phyloP scores from a whole-genome alignment of 2,888 invertebrate genomes.

The Mythimna lalbum region DNA sequence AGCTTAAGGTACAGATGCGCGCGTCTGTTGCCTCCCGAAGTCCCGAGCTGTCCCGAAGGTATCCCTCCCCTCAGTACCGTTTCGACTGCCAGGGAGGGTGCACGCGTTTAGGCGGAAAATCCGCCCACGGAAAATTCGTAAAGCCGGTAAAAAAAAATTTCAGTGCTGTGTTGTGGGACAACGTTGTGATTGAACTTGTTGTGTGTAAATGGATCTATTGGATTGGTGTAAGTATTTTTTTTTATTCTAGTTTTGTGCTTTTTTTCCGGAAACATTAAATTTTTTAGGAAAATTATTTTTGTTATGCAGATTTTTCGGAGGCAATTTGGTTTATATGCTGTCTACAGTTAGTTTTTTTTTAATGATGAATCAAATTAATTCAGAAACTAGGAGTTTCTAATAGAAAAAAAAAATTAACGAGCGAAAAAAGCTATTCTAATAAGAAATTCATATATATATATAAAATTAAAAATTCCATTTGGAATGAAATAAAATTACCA shows the following conservation, averaged over 20 bases:
- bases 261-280: background rate
- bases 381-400: too few relatives aligned
- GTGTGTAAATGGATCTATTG: constrained; percentile 67
- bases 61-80: constrained; percentile 85
- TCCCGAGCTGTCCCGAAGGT: constrained; percentile 75
- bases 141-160: constrained; percentile 40
- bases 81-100: constrained; percentile 71
- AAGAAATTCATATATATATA: too few relatives aligned
- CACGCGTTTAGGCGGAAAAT: constrained; percentile 77
- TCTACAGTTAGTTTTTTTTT: too few relatives aligned
- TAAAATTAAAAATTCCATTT: background rate
- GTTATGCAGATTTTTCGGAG: background rate
- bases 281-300: rapidly evolving
- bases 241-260: constrained; percentile 15
- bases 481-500: background rate
- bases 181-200: constrained; percentile 77
- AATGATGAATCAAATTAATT: too few relatives aligned
- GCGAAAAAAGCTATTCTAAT: too few relatives aligned
- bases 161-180: constrained; percentile 64
- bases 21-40: constrained; percentile 82
- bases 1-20: constrained; percentile 86
- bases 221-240: constrained; percentile 61
- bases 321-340: background rate
- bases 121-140: constrained; percentile 68
- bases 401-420: too few relatives aligned